Evolutionary conservation across 2,888 invertebrate genomes (phyloP), one percentile per base, ranked within the genome.

Genomic region (Drosophila ezoana): DNA sequence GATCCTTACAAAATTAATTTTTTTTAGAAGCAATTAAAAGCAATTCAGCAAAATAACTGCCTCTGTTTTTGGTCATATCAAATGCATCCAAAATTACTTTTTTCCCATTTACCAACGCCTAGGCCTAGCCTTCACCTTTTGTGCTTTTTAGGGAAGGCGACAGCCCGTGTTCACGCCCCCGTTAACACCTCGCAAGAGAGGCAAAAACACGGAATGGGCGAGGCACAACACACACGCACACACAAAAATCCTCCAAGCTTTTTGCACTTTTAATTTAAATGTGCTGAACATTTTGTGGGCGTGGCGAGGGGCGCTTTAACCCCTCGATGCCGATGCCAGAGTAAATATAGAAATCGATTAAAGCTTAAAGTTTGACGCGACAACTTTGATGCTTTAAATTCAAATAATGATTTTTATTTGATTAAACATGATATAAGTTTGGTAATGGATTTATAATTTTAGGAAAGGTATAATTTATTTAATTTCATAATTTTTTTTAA

Each of bases 261-360:
- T 79, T 66, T 70, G 49, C 77, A 61, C 57, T 61, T 67, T 69
- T 74, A 41, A 69, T 63, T 76, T 63, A 77, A 82, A 77, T 63
- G 61, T 23, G 23, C 14, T 61, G 58, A 57, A 47, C 63, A 52
- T 65, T 43, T 41, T 64, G 57, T 63, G 53, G 60, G 59, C 52
- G 53, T 63, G 32, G 32, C 16, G 14, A 8, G 11, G 9, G 16
- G 3, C 10, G 6, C 40, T 20, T 13, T 14, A 18, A 2, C 18
- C 18, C 18, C 18, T 18, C 9, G 32, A 43, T 51, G n/a, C 16
- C 9, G 32, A 43, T 51, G n/a, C 16, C 14, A 11, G 23, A 23
- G 23, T 23, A 48, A 51, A 48, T 33, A 60, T 51, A 49, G 37
- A 52, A 60, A 65, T 79, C 76, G 59, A 68, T 70, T 57, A 57